These are phyloP conservation scores for Eleginops maclovinus DNA, from an alignment of 2,113 vertebrate species.

Conservation along the genomic window DNA sequence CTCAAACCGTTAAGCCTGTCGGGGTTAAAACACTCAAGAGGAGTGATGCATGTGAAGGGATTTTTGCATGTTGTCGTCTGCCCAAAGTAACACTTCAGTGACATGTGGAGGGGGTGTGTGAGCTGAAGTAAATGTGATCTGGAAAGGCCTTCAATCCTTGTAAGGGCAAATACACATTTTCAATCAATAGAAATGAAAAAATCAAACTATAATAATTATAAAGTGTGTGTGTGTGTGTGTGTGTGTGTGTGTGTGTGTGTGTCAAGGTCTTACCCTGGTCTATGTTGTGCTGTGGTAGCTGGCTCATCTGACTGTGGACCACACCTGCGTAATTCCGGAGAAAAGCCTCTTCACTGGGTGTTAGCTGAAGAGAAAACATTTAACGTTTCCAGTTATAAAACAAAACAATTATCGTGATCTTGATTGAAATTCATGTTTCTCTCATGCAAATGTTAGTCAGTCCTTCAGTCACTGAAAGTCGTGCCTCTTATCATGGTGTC, in stretches of 20 bases:
- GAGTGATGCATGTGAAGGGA: conserved; percentile 34
- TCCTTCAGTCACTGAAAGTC: background rate
- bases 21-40: conserved; percentile 11
- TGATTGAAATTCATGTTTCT: background rate
- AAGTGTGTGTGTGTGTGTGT: background rate
- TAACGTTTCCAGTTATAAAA: background rate
- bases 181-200: no score
- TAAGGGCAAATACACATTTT: no score
- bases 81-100: background rate
- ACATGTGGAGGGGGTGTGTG: conserved; percentile 6
- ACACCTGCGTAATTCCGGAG: conserved; percentile 95
- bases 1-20: conserved; percentile 9
- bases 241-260: background rate
- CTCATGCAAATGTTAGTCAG: background rate
- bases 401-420: background rate
- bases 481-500: background rate
- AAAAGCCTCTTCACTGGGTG: conserved; percentile 96
- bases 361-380: conserved; percentile 85
- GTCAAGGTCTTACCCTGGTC: conserved; percentile 91
- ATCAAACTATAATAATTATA: no score
- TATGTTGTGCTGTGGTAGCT: conserved; percentile 97
- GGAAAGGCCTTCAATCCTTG: background rate
- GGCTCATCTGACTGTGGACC: conserved; percentile 97
- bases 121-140: background rate
- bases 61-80: conserved; percentile 37